Evolutionary conservation across 2,888 invertebrate species (phyloP), one percentile per base, ranked within the genome.

Genomic region (Andrena bicolor): DNA sequence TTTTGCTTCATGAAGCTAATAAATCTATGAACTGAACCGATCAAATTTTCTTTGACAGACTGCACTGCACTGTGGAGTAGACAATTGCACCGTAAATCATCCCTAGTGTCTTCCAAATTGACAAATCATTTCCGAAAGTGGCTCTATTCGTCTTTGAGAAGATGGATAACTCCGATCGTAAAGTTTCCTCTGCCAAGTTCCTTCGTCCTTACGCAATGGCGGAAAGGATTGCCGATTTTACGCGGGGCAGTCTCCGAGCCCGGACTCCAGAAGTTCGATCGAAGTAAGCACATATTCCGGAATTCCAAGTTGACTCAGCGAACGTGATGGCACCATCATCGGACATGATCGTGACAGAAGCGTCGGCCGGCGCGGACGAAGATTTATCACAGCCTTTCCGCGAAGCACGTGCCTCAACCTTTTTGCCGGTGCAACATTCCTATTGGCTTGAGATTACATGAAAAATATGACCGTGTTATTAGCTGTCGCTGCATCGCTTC

Each of bases 341-440:
- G 79, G 66, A 58, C 64, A 79, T 41, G 83, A 81, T 82, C 75
- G 84, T 83, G 82, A 80, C 85, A 74, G 84, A 87, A 84, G 84
- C 83, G 74, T 80, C 72, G 78, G 51, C 70, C 74, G 71, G 61
- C 72, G 66, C 35, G 75, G 78, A 85, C 81, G 81, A 88, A 86
- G 88, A 88, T 88, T 88, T 88, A 88, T 88, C 83, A 83, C 53
- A 73, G 70, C 81, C 78, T 85, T 84, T 84, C 80, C 3, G 66
- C 82, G 80, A 83, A 85, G 86, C 88, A 83, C 88, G 88, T 86
- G 86, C 83, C 82, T n/a, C 66, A 58, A 20, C 63, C 77, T 88
- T 88, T 88, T 88, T 86, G 80, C 72, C 20, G 32, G 48, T 63
- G 65, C 84, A 74, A 70, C 88, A 88, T 88, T 88, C 88, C 85